Evolutionary conservation across 2,888 invertebrate genomes (phyloP).

Genomic region (Noctua pronuba): DNA sequence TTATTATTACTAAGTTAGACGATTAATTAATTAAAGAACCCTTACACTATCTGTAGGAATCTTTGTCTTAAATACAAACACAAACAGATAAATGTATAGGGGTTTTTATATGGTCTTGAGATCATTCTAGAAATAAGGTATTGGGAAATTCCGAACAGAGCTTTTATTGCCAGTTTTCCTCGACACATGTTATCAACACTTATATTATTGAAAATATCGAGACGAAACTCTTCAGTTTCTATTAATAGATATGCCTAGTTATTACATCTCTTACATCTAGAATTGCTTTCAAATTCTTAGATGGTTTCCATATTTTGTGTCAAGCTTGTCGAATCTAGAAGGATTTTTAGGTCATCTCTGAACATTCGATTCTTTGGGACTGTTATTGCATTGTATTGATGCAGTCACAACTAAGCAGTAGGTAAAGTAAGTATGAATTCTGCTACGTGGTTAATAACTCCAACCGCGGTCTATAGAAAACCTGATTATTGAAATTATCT

Average conservation of each 20-base stretch:
- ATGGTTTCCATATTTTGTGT: background rate
- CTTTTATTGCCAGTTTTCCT: constrained; percentile 13
- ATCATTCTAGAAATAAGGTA: constrained; percentile 15
- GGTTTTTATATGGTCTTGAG: background rate
- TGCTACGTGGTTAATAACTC: no score
- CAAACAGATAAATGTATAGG: background rate
- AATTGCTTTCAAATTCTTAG: background rate
- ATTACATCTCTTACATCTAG: background rate
- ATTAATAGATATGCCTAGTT: background rate
- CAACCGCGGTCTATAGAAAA: no score
- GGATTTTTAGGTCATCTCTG: background rate
- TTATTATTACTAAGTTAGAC: background rate
- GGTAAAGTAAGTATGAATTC: background rate
- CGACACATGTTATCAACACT: background rate
- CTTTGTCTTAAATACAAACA: constrained; percentile 2
- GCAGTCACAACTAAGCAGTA: background rate
- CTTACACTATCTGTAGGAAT: background rate
- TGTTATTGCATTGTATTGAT: background rate
- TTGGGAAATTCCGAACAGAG: constrained; percentile 13
- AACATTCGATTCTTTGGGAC: background rate
- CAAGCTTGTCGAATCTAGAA: background rate
- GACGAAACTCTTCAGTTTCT: background rate
- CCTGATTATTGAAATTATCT: background rate
- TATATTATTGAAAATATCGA: constrained; percentile 1
- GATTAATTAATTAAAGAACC: background rate